phyloP scores from a whole-genome alignment of 2,888 invertebrate genomes.

The Mimumesa dahlbomi region DNA sequence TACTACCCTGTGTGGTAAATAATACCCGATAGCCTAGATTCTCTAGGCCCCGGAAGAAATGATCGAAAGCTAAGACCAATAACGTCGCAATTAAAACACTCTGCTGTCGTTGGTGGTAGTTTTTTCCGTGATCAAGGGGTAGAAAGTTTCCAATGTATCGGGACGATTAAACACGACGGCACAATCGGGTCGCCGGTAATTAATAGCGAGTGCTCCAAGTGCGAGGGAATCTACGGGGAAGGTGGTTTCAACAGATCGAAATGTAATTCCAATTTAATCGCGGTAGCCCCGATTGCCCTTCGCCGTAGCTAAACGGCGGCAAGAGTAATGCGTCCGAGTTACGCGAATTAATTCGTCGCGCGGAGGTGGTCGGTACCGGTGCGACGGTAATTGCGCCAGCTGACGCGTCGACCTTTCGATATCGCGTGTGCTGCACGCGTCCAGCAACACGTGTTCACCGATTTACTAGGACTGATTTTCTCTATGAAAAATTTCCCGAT shows the following conservation, averaged over 20 bases:
- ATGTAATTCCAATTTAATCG: slow-evolving; percentile 56
- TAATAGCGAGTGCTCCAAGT: no score
- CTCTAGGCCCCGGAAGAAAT: background rate
- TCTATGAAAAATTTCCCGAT: slow-evolving; percentile 7
- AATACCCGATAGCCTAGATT: background rate
- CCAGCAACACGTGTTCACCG: slow-evolving; percentile 27
- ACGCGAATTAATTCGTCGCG: slow-evolving; percentile 55
- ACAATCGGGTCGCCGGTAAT: slow-evolving; percentile 27
- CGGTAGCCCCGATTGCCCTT: slow-evolving; percentile 25
- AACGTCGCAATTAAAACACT: no score
- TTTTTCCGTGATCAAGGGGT: no score
- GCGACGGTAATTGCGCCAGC: slow-evolving; percentile 43
- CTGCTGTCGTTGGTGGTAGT: no score
- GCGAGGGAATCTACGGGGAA: no score
- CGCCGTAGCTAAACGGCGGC: slow-evolving; percentile 36
- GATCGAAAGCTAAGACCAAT: background rate
- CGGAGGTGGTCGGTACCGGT: background rate
- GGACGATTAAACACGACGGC: slow-evolving; percentile 21
- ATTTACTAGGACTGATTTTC: slow-evolving; percentile 13
- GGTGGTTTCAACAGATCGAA: slow-evolving; percentile 41
- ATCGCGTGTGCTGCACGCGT: slow-evolving; percentile 4
- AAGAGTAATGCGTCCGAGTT: slow-evolving; percentile 49
- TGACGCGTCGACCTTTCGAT: slow-evolving; percentile 15
- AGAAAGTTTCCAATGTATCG: slow-evolving; percentile 12
- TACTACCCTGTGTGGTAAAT: slow-evolving; percentile 3